Base-by-base conservation (phyloP, 2,888 invertebrate species). In the Tetragnatha montana region DNA sequence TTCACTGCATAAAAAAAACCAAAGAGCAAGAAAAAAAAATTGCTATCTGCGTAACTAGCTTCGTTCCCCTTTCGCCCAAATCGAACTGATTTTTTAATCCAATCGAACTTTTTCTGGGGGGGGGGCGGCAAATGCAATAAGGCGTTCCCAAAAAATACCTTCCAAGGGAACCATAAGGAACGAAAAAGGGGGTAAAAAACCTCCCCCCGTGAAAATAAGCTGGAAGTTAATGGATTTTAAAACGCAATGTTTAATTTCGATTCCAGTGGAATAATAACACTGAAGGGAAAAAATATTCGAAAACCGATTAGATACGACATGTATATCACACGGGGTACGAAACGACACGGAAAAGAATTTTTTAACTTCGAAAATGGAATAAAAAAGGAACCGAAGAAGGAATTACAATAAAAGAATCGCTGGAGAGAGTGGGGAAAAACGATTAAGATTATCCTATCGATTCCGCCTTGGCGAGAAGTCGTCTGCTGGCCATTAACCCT, bases 211-310 rank as follows among this genome's bases (percentile, higher is more conserved):
- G 17, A 69, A 80, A 60, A 80, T 80, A 80, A 80, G 80, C 80
- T 68, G n/a, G 17, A n/a, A 70, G 80, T 80, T 68, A 80, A 60
- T 80, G 80, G 80, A 69, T 80, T 80, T 80, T 80, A 80, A 78
- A 80, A 80, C 68, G 80, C 80, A 80, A 80, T 80, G 80, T 80
- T 80, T 80, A 80, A 80, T 69, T 80, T 80, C 69, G 69, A 80
- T 80, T 69, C 47, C 50, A 51, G 21, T 17, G 35, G 35, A n/a
- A 17, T 14, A 10, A 19, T 1, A 51, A 69, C 35, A 22, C 14
- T n/a, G 17, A 68, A 80, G 35, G 60, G 22, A 22, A 22, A 80
- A 80, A 80, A 80, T 35, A 22, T 69, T 68, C 69, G 69, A 80
- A 80, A 80, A 69, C 68, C 80, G 68, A 47, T 80, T 80, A 47